Base-by-base conservation (phyloP, 2,888 invertebrate genomes). In the Lasioglossum calceatum region DNA sequence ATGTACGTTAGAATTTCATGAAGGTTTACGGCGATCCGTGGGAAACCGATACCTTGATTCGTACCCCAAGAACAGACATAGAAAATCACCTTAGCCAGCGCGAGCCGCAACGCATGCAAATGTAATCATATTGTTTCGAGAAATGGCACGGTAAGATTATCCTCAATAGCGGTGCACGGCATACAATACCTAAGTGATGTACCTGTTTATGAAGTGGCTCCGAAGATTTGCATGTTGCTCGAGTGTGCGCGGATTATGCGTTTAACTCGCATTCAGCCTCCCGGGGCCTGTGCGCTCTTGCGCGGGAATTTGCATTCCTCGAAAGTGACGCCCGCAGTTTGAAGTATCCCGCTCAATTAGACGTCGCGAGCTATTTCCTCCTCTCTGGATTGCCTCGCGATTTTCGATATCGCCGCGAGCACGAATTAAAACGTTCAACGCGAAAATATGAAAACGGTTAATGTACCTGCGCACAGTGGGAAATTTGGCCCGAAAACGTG, bases 81-180 rank as follows among this genome's bases (percentile, higher is more conserved):
- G 70, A 70, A 70, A 70, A 70, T 70, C 39, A 70, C 39, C 39
- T 70, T 12, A 39, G 39, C 23, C 44, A 8, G 44, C 19, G 16
- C 44, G 72, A 8, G 70, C 39, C 36, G 27, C 27, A 27, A 54
- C 19, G 14, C 71, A 77, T 79, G 74, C 67, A 80, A 84, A 84
- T 77, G 32, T 61, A 80, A 86, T 84, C 80, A 61, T 84, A 81
- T 84, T 81, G 84, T 86, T 82, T 85, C 79, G 82, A 75, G 79
- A 73, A 85, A 87, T 85, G 76, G 85, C 58, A 64, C 27, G 76
- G 77, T 58, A 77, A 85, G 86, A 87, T 82, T 77, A 87, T 85
- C 86, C 76, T 47, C 79, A 47, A 79, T 85, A 74, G 67, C 54
- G 7, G n/a, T 19, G 42, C 47, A n/a, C 32, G n/a, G 19, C 64